Conservation (phyloP, 1,140 invertebrate species). For the Drosophila simulans region DNA sequence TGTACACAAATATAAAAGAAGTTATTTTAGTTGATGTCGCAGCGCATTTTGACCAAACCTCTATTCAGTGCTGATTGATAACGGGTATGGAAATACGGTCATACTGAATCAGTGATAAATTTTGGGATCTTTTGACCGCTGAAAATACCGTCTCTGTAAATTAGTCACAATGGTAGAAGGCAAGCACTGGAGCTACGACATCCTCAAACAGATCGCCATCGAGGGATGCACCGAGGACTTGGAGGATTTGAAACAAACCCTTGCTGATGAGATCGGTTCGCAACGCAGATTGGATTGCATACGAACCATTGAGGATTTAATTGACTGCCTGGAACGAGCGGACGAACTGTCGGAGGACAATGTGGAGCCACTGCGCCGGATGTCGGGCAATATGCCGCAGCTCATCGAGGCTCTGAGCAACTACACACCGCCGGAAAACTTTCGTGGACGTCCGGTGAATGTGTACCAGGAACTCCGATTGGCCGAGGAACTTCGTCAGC, state of each 20-base stretch:
- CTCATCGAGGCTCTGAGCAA: slow-evolving; percentile 29
- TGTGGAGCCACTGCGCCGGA: slow-evolving; percentile 43
- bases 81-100: slow-evolving; percentile 4
- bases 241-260: slow-evolving; percentile 46
- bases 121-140: slow-evolving; percentile 7
- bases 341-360: slow-evolving; percentile 62
- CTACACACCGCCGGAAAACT: slow-evolving; percentile 31
- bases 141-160: not conserved
- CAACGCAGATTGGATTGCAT: slow-evolving; percentile 51
- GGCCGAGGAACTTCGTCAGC: slow-evolving; percentile 55
- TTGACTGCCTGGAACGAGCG: slow-evolving; percentile 63
- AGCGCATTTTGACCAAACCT: not conserved
- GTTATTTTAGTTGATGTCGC: not conserved
- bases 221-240: slow-evolving; percentile 44
- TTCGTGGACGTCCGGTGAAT: slow-evolving; percentile 11
- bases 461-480: slow-evolving; percentile 58
- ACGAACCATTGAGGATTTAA: slow-evolving; percentile 42
- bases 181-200: slow-evolving; percentile 57
- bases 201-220: slow-evolving; percentile 53
- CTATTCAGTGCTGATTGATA: not conserved
- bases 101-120: too few relatives aligned
- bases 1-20: too few relatives aligned
- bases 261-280: slow-evolving; percentile 55
- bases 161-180: slow-evolving; percentile 12
- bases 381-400: slow-evolving; percentile 7